A percentile compares a stretch with the other conserved stretches of the same genome.
phyloP scores from a whole-genome alignment of 23 tunicate genomes.

The Styela plicata region DNA sequence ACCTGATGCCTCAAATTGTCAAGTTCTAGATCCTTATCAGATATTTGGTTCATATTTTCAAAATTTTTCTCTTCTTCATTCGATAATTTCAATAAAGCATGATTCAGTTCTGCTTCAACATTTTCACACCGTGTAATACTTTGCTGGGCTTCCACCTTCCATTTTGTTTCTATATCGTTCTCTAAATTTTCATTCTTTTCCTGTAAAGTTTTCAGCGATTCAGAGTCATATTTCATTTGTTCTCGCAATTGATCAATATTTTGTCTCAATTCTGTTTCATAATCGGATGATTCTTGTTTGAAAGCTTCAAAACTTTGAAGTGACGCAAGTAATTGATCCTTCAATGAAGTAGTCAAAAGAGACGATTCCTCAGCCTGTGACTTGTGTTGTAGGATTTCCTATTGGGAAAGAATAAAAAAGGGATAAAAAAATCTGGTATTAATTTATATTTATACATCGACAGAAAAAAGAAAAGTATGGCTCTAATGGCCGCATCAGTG shows the following conservation, averaged over 20 bases:
- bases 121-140: neutral
- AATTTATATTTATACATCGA: too few species aligned
- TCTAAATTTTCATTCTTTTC: neutral
- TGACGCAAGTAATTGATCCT: slow-evolving; percentile 46
- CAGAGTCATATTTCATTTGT: neutral
- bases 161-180: neutral
- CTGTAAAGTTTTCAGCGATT: neutral
- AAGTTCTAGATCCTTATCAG: slow-evolving; percentile 24
- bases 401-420: neutral
- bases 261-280: neutral
- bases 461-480: too few species aligned
- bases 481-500: too few species aligned
- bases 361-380: slow-evolving; percentile 44
- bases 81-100: neutral
- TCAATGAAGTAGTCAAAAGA: slow-evolving; percentile 39
- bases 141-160: neutral
- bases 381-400: slow-evolving; percentile 40
- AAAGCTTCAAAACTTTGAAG: neutral
- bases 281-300: slow-evolving; percentile 5
- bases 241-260: neutral
- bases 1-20: slow-evolving; percentile 37
- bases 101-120: neutral
- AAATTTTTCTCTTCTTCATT: neutral
- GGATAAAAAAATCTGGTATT: too few species aligned
- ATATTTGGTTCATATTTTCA: neutral